Evolutionary conservation across 2,113 vertebrate species (phyloP), one percentile per base, ranked within the genome.

Genomic region (Eolophus roseicapilla): DNA sequence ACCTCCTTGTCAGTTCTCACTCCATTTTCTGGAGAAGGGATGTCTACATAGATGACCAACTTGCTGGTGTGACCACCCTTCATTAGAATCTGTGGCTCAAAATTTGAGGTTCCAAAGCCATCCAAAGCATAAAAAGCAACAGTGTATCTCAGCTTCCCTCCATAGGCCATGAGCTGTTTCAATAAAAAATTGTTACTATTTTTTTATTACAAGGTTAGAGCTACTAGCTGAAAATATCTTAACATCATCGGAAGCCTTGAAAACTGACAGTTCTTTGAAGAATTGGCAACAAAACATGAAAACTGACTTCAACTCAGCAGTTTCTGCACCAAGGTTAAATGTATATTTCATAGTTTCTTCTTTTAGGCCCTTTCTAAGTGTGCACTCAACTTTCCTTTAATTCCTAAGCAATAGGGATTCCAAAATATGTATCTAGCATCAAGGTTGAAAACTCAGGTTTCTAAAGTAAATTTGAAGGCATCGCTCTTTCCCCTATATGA

Each of bases 31-130:
- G 99, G 99, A 7, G 98, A 95, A 1, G 96, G 93, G 7, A 97
- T 76, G 11, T 99, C 98, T 8, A 90, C 97, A 63, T 99, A 99
- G 87, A 99, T 99, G 50, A 99, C 97, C 24, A 98, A 57, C 92
- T 99, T 99, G 65, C 97, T 98, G 46, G 97, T 71, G 46, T 74
- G 93, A 39, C 99, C 99, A 13, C 99, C 99, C 90, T 97, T 99
- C 91, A 99, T 98, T 86, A 99, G 96, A 76, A 99, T 97, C 90
- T 99, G 99, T 49, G 99, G 99, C 96, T 99, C 99, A 71, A 98
- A 98, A 95, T 99, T 99, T 92, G 98, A 98, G 64, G 98, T 94
- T 46, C 99, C 99, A 4, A 93, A 70, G 33, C 98, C 98, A 7
- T 98, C 91, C 59, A 98, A 96, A 53, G 99, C 98, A 43, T 98